Conservation (phyloP, 2,888 invertebrate species). For the Penaeus monodon region DNA sequence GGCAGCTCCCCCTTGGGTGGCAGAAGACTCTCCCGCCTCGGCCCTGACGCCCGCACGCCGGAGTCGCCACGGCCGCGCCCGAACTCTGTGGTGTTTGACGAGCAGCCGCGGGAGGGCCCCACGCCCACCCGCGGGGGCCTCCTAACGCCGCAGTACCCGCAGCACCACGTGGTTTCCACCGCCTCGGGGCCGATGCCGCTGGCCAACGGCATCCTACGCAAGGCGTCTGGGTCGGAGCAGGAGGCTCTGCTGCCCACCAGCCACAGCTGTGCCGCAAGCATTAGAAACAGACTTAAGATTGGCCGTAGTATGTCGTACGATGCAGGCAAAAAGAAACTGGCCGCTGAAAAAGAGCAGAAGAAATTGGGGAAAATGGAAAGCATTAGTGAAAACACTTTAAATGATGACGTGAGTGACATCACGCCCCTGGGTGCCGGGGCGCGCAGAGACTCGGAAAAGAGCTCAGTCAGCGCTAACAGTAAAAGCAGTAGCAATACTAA, state of each 20-base stretch:
- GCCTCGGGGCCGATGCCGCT: slow-evolving; percentile 41
- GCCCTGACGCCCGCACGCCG: slow-evolving; percentile 36
- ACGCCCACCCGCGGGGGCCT: slow-evolving; percentile 26
- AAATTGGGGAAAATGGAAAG: slow-evolving; percentile 62
- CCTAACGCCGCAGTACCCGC: slow-evolving; percentile 52
- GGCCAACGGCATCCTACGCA: slow-evolving; percentile 63
- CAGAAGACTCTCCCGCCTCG: slow-evolving; percentile 40
- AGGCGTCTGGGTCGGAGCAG: slow-evolving; percentile 60
- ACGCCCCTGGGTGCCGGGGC: slow-evolving; percentile 58
- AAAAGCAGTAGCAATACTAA: slow-evolving; percentile 73
- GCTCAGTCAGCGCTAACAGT: slow-evolving; percentile 70
- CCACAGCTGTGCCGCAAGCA: slow-evolving; percentile 42
- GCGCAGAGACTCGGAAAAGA: slow-evolving; percentile 65
- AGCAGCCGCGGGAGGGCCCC: slow-evolving; percentile 57
- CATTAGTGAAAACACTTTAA: slow-evolving; percentile 63
- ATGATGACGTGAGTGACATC: slow-evolving; percentile 64
- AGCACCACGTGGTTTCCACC: slow-evolving; percentile 38
- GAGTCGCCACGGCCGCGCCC: slow-evolving; percentile 58
- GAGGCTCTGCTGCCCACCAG: slow-evolving; percentile 61
- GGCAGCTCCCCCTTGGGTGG: slow-evolving; percentile 33
- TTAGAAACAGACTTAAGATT: slow-evolving; percentile 63
- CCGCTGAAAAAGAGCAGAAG: slow-evolving; percentile 54
- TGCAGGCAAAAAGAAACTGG: slow-evolving; percentile 56
- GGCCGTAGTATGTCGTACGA: slow-evolving; percentile 61
- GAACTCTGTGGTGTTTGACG: slow-evolving; percentile 64